Evolutionary conservation across 2,888 invertebrate genomes (phyloP).

Genomic region (Scaptomyza reducta): DNA sequence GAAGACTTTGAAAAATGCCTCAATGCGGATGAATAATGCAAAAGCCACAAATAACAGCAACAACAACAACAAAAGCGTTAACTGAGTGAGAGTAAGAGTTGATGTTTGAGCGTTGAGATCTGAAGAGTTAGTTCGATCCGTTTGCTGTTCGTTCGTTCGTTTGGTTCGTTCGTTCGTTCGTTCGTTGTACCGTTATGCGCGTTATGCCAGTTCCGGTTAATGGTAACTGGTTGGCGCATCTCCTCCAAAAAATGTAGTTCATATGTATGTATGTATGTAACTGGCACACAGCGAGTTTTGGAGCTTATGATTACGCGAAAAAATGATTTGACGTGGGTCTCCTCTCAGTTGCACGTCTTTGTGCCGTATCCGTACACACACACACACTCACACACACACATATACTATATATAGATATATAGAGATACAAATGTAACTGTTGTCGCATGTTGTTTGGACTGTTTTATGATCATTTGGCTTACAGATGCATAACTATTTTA

Average conservation of each 20-base stretch:
- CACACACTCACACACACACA: too few relatives aligned
- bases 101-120: slow-evolving; percentile 1
- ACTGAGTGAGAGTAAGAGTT: slow-evolving; percentile 36
- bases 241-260: slow-evolving; percentile 54
- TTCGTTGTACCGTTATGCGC: slow-evolving; percentile 65
- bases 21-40: slow-evolving; percentile 71
- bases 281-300: slow-evolving; percentile 56
- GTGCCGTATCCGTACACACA: slow-evolving; percentile 18
- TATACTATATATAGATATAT: too few relatives aligned
- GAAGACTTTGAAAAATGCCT: slow-evolving; percentile 82
- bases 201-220: slow-evolving; percentile 76
- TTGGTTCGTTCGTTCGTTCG: neutral
- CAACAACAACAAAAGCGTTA: slow-evolving; percentile 39
- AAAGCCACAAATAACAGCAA: slow-evolving; percentile 49
- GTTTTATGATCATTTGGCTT: slow-evolving; percentile 28
- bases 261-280: slow-evolving; percentile 60
- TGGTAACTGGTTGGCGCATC: slow-evolving; percentile 61
- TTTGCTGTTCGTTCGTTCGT: neutral
- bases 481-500: slow-evolving; percentile 48
- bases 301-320: slow-evolving; percentile 71
- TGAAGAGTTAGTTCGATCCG: slow-evolving; percentile 24
- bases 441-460: slow-evolving; percentile 39
- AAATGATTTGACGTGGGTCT: slow-evolving; percentile 48
- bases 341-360: neutral
- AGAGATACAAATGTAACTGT: slow-evolving; percentile 10